These are phyloP conservation scores for Diploptera punctata DNA, from an alignment of 2,888 invertebrate genomes.

Conservation along the genomic window DNA sequence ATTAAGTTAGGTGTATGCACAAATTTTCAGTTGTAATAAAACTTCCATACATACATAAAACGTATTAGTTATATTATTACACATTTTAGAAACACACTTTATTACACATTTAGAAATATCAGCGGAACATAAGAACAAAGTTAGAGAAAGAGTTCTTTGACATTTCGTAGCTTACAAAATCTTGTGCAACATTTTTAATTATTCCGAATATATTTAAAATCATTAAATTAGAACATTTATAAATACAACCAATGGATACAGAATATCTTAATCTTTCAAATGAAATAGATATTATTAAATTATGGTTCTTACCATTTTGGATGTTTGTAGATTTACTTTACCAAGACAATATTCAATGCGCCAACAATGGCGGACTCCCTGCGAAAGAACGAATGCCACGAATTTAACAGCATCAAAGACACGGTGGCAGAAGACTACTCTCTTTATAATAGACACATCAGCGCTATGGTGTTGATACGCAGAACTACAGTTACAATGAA, in stretches of 20 bases:
- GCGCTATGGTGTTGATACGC: no score
- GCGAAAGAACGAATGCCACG: conserved; percentile 64
- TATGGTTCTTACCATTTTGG: conserved; percentile 76
- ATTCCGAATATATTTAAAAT: neutral
- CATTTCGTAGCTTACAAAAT: neutral
- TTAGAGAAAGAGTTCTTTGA: neutral
- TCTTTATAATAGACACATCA: no score
- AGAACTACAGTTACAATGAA: no score
- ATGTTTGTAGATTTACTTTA: conserved; percentile 80
- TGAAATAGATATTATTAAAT: neutral
- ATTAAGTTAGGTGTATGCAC: no score
- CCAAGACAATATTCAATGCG: conserved; percentile 75
- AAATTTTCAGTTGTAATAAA: no score
- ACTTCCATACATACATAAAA: no score
- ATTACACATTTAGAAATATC: no score
- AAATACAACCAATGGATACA: neutral
- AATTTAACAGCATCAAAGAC: neutral
- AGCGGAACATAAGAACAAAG: no score
- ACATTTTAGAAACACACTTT: no score
- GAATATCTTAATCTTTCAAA: neutral
- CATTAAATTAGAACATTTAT: neutral
- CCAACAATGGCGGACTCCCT: conserved; percentile 88
- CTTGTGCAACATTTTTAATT: conserved; percentile 31
- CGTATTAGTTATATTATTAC: no score
- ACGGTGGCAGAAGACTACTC: no score